A percentile compares a stretch with the other conserved stretches of the same genome.
phyloP scores from a whole-genome alignment of 2,797 vertebrate species.

The Manis pentadactyla region DNA sequence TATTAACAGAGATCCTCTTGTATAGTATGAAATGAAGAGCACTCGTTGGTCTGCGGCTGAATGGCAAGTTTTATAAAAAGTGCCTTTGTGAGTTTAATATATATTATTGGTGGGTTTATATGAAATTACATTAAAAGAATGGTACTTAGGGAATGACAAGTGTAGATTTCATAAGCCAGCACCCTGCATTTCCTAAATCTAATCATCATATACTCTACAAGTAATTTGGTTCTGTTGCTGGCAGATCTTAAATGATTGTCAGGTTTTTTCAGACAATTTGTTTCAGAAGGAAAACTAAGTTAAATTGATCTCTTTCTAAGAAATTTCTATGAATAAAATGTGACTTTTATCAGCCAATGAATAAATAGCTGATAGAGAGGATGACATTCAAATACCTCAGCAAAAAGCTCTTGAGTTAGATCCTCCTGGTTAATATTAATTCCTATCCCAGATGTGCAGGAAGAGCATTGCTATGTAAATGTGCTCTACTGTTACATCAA shows the following conservation, averaged over 20 bases:
- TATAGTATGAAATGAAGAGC: background rate
- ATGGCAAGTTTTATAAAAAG: background rate
- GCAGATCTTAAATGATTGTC: background rate
- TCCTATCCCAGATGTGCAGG: background rate
- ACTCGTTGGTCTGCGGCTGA: background rate
- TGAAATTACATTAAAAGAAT: background rate
- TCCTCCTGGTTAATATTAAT: background rate
- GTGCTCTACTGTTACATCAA: background rate
- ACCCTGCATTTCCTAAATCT: background rate
- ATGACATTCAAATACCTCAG: background rate
- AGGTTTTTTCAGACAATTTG: background rate
- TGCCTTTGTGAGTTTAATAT: background rate
- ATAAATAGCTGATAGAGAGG: background rate
- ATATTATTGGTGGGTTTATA: background rate
- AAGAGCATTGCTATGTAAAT: background rate
- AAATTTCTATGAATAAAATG: background rate
- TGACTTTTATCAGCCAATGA: background rate
- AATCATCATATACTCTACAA: background rate
- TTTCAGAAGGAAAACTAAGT: conserved; percentile 23
- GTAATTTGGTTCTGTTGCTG: background rate
- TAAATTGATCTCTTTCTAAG: background rate
- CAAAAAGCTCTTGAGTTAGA: background rate
- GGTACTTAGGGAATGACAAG: background rate
- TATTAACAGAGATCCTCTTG: conserved; percentile 15
- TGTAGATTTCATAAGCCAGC: background rate